Evolutionary conservation across 1,140 invertebrate species (phyloP), one percentile per base, ranked within the genome.

Genomic region (Drosophila tropicalis): DNA sequence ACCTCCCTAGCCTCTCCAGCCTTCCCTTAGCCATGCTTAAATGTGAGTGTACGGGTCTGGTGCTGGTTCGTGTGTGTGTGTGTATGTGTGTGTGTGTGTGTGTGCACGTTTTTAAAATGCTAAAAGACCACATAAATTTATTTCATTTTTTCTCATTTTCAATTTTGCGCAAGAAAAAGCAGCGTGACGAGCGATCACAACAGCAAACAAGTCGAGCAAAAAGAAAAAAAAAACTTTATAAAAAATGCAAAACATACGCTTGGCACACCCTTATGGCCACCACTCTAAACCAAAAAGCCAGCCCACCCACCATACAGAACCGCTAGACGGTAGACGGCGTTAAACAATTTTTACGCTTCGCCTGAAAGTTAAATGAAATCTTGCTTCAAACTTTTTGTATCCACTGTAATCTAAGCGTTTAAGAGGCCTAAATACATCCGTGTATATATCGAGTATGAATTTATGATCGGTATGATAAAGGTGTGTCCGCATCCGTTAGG

Each of bases 61-160:
- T 32, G 15, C 7, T 22, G 3, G 22, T 22, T 2, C 2, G 41
- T 32, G 62, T 57, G 39, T 66, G 41, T 61, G 29, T 56, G 41
- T 32, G 62, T 57, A 32, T 66, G 41, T 61, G 29, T 56, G 58
- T 47, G 13, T 57, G 41, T 62, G 44, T n/a, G 3, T 67, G 62
- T 57, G 69, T 64, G 67, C 83, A 86, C 82, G 66, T 79, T 70
- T 72, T 79, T 67, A 57, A 66, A 87, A 87, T 76, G 76, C 69
- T 62, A 79, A 86, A 76, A 73, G 79, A 73, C 68, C 82, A 73
- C 83, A 86, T 87, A 86, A 87, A 86, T 85, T 86, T 72, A 66
- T 75, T 76, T 85, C 19, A 22, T 51, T 51, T 51, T 47, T 51
- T 51, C 13, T 51, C 44, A 51, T 51, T 82, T 84, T 84, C 81